Evolutionary conservation across 1,140 invertebrate genomes (phyloP).

Genomic region (Drosophila parvula): DNA sequence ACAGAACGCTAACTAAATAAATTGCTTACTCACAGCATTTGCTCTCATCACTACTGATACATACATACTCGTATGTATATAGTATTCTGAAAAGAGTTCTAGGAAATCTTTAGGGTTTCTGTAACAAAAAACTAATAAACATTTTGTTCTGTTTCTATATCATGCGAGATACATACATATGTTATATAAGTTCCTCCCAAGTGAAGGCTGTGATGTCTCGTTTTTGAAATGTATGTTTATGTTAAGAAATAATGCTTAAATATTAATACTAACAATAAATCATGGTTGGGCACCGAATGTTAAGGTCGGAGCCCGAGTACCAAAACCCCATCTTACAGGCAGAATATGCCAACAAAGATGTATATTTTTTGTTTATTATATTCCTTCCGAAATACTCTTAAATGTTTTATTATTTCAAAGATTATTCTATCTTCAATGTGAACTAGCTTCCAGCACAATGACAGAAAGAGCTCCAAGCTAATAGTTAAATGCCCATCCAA

Average conservation of each 20-base stretch:
- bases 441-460: no score
- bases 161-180: neutral
- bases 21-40: neutral
- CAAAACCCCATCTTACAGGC: neutral
- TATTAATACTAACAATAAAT: conserved; percentile 10
- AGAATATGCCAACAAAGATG: neutral
- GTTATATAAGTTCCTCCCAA: neutral
- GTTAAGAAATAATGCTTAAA: no score
- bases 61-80: no score
- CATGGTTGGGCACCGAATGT: neutral
- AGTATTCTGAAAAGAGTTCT: neutral
- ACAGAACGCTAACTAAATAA: neutral
- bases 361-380: neutral
- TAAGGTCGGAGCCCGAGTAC: neutral
- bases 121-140: neutral
- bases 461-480: neutral
- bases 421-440: neutral
- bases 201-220: neutral
- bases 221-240: neutral
- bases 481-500: neutral
- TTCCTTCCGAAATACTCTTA: neutral
- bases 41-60: neutral
- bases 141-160: neutral
- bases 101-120: neutral
- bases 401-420: neutral